Evolutionary conservation across 2,888 invertebrate species (phyloP).

Genomic region (Tromatobia lineatoria): DNA sequence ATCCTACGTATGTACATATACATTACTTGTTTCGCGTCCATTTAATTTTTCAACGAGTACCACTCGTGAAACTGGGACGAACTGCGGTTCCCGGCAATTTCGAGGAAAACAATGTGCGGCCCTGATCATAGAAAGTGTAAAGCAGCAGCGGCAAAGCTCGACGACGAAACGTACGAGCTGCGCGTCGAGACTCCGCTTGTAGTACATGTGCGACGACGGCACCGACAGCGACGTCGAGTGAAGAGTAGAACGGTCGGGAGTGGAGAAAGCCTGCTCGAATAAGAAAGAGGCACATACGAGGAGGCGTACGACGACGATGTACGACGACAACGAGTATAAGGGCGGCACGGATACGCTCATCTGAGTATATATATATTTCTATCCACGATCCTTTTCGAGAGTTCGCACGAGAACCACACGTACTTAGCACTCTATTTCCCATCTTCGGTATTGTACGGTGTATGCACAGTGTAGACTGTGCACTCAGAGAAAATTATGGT

Average conservation of each 20-base stretch:
- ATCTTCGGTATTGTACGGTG: not conserved
- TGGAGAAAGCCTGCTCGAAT: slow-evolving; percentile 55
- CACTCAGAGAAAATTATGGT: too few species aligned
- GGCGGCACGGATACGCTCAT: slow-evolving; percentile 43
- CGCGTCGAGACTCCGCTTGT: not conserved
- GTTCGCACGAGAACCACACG: slow-evolving; percentile 2
- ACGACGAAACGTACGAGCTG: not conserved
- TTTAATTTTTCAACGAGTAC: slow-evolving; percentile 46
- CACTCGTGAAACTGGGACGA: slow-evolving; percentile 61
- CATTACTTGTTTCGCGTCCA: slow-evolving; percentile 34
- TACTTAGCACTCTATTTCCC: slow-evolving; percentile 16
- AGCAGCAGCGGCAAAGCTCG: slow-evolving; percentile 1
- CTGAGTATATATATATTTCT: slow-evolving; percentile 31
- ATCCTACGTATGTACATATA: not conserved
- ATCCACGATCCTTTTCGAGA: slow-evolving; percentile 47
- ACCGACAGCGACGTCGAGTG: slow-evolving; percentile 14
- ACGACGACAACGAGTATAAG: slow-evolving; percentile 54
- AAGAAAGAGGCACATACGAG: slow-evolving; percentile 50
- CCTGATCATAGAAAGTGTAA: slow-evolving; percentile 6
- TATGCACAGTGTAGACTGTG: not conserved
- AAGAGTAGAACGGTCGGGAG: slow-evolving; percentile 19
- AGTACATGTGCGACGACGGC: slow-evolving; percentile 2
- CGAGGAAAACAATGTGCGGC: slow-evolving; percentile 44
- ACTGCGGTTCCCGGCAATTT: slow-evolving; percentile 52
- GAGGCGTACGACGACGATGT: slow-evolving; percentile 38